A percentile compares a stretch with the other conserved stretches of the same genome.
Evolutionary conservation across 64 coral and sea anemone species (phyloP).

Genomic region (Platygyra sinensis): DNA sequence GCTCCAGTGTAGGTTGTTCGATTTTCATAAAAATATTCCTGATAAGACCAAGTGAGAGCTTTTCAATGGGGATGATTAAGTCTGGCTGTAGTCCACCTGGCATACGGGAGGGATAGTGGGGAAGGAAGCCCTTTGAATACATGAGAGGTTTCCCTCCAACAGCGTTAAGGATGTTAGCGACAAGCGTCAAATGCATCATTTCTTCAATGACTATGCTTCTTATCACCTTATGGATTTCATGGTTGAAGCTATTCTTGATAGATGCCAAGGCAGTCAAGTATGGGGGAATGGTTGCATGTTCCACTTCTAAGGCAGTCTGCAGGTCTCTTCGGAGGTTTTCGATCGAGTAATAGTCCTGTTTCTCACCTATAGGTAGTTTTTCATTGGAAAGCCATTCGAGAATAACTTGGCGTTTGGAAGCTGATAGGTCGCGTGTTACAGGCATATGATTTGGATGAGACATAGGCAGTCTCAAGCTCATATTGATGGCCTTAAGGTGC

Average conservation of each 20-base stretch:
- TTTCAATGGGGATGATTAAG: slow-evolving; percentile 79
- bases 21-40: slow-evolving; percentile 94
- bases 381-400: slow-evolving; percentile 66
- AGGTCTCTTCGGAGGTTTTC: slow-evolving; percentile 52
- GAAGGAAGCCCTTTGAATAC: slow-evolving; percentile 57
- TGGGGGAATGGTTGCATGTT: slow-evolving; percentile 82
- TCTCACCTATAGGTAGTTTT: slow-evolving; percentile 30
- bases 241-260: slow-evolving; percentile 70
- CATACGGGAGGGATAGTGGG: slow-evolving; percentile 67
- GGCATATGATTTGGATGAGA: slow-evolving; percentile 89
- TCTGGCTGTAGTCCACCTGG: slow-evolving; percentile 77
- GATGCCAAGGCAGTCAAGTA: slow-evolving; percentile 78
- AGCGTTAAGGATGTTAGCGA: slow-evolving; percentile 84
- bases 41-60: slow-evolving; percentile 73
- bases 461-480: slow-evolving; percentile 61
- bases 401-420: slow-evolving; percentile 66
- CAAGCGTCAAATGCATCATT: slow-evolving; percentile 83
- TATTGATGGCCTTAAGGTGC: slow-evolving; percentile 29
- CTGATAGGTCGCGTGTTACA: slow-evolving; percentile 72
- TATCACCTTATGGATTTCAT: slow-evolving; percentile 40
- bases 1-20: slow-evolving; percentile 55
- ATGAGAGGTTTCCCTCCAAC: slow-evolving; percentile 74
- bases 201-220: slow-evolving; percentile 71
- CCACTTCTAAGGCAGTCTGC: slow-evolving; percentile 72
- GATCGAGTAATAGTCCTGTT: slow-evolving; percentile 57